Evolutionary conservation across 2,797 vertebrate genomes (phyloP), one percentile per base, ranked within the genome.

Genomic region (Chrosomus eos): DNA sequence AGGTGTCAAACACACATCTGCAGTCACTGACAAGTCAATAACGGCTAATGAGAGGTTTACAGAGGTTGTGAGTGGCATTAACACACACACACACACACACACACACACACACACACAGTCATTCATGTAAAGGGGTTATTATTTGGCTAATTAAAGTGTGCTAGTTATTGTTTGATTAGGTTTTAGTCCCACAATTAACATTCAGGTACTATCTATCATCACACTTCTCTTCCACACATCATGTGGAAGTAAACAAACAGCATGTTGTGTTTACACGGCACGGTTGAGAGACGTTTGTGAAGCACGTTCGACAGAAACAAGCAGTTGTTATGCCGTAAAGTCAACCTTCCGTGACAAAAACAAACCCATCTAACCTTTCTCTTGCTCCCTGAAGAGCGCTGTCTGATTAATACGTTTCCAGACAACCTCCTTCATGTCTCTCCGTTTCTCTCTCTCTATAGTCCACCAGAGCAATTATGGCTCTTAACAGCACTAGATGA

Each of bases 401-500:
- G 40, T 33, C 76, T 74, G 85, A 86, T 80, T 81, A 86, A 86
- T 83, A 85, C 66, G 66, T 84, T 88, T 74, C 53, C 75, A 75
- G 40, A 38, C 81, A 83, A 40, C 60, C 66, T 45, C 76, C 70
- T 72, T 58, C 78, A 58, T 48, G 21, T 75, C 38, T 80, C 21
- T 78, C 55, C 23, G 21, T 40, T 26, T 36, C 45, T 68, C 78
- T 26, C 67, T 55, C 73, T 60, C 90, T 85, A 81, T 70, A 89
- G 91, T 90, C 87, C 91, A 92, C 89, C 71, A n/a, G 83, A 19
- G 88, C 90, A 90, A 89, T 88, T 92, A 93, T 88, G 88, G 88
- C 88, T 90, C 88, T 77, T 89, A 87, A 90, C 89, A 87, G 83
- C 87, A 88, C 85, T 90, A 90, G 91, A 90, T 81, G 77, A 88